A percentile compares a stretch with the other conserved stretches of the same genome.
These are phyloP conservation scores for Plotosus lineatus DNA, from an alignment of 2,113 vertebrate species.

Conservation along the genomic window DNA sequence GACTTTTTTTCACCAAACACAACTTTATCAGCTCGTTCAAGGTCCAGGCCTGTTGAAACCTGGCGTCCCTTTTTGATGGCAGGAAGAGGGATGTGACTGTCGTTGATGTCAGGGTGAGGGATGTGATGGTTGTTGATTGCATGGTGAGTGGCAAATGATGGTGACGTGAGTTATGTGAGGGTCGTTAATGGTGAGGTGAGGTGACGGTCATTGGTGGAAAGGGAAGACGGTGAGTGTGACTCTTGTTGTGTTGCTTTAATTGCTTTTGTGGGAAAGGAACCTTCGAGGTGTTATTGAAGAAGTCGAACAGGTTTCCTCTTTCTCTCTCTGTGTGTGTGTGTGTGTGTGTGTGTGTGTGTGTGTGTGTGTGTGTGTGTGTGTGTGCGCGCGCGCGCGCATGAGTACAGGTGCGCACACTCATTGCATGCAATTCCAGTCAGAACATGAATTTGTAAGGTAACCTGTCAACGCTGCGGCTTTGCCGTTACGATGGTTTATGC, in stretches of 20 bases:
- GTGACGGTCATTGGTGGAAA: not conserved
- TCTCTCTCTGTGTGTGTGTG: conserved; percentile 21
- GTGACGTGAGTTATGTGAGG: not conserved
- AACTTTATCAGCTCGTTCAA: no score
- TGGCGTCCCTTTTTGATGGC: no score
- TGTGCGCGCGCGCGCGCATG: not conserved
- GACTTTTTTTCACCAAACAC: no score
- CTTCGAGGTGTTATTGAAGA: conserved; percentile 21
- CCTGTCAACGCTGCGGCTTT: conserved; percentile 48
- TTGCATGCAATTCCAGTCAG: conserved; percentile 54
- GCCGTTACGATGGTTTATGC: conserved; percentile 13
- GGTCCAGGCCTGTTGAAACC: no score
- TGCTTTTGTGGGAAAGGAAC: conserved; percentile 26
- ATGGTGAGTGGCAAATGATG: no score
- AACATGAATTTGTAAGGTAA: conserved; percentile 59
- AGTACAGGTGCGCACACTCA: not conserved
- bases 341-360: conserved; percentile 18
- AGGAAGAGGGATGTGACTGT: no score
- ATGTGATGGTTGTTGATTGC: no score
- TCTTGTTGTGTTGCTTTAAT: conserved; percentile 9
- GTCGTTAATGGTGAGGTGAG: not conserved
- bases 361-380: conserved; percentile 7
- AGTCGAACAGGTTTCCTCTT: conserved; percentile 40
- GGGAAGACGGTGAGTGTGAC: not conserved
- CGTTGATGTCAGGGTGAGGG: no score